phyloP scores from a whole-genome alignment of 2,797 vertebrate species.

The Rachycentron canadum region DNA sequence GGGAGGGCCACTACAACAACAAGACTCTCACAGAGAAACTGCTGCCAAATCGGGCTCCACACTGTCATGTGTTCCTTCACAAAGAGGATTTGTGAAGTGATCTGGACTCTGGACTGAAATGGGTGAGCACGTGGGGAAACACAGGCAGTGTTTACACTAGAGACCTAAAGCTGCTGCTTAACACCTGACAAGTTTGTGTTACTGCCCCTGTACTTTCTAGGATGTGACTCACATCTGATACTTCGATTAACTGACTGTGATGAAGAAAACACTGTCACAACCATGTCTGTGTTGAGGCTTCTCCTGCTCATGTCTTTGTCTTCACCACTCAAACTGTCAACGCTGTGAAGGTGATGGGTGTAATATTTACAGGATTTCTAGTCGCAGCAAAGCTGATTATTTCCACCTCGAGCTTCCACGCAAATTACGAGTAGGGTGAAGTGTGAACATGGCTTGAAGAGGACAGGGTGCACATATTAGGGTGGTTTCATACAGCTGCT shows the following conservation, averaged over 20 bases:
- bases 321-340: background rate
- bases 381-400: no score
- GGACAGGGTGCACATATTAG: no score
- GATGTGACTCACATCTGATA: background rate
- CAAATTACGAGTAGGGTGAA: no score
- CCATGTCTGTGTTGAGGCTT: background rate
- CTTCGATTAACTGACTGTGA: background rate
- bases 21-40: conserved; percentile 47
- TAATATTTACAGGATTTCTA: background rate
- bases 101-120: conserved; percentile 34
- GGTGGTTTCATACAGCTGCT: no score
- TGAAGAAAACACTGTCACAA: background rate
- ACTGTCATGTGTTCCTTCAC: conserved; percentile 64
- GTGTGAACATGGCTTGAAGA: no score
- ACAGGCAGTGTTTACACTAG: conserved; percentile 1
- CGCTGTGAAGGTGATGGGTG: background rate
- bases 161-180: background rate
- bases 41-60: conserved; percentile 16
- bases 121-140: background rate
- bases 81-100: conserved; percentile 63
- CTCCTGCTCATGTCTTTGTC: background rate
- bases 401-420: no score
- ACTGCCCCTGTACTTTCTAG: background rate
- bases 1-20: conserved; percentile 32
- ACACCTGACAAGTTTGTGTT: background rate